phyloP scores from a whole-genome alignment of 2,113 vertebrate species.

The Plecturocebus donacophilus region DNA sequence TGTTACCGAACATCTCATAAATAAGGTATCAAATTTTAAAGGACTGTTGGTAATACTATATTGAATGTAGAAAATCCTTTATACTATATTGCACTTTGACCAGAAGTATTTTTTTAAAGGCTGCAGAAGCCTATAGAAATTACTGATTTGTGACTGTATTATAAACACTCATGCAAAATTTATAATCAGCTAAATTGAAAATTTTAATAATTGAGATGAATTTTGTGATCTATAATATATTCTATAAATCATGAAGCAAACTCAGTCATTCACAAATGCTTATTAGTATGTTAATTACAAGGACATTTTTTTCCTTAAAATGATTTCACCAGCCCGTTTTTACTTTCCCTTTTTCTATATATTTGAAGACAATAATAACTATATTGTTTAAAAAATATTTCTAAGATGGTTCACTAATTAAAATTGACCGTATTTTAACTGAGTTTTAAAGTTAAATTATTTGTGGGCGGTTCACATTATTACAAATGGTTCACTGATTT shows the following conservation, averaged over 20 bases:
- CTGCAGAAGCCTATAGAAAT: conserved; percentile 22
- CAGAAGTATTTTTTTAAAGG: conserved; percentile 54
- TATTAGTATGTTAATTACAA: conserved; percentile 15
- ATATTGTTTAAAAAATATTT: conserved; percentile 21
- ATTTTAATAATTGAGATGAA: conserved; percentile 52
- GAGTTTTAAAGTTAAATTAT: conserved; percentile 24
- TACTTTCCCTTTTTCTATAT: conserved; percentile 38
- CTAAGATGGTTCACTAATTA: conserved; percentile 1
- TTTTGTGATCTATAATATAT: not conserved
- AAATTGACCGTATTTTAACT: conserved; percentile 46
- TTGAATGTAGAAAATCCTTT: conserved; percentile 49
- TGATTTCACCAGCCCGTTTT: conserved; percentile 17
- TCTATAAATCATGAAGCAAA: not conserved
- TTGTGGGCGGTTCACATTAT: conserved; percentile 42
- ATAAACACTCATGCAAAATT: conserved; percentile 47
- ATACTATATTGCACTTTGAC: conserved; percentile 8
- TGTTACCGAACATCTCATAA: conserved; percentile 99
- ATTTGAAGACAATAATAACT: conserved; percentile 57
- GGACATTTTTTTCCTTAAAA: conserved; percentile 34
- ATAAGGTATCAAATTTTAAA: conserved; percentile 91
- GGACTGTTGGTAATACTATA: conserved; percentile 57
- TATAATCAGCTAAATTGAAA: not conserved
- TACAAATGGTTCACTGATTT: conserved; percentile 42
- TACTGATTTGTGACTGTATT: conserved; percentile 17
- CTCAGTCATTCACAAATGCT: conserved; percentile 6